Conservation (phyloP, 2,797 vertebrate genomes). For the Melanotaenia maccullochi region DNA sequence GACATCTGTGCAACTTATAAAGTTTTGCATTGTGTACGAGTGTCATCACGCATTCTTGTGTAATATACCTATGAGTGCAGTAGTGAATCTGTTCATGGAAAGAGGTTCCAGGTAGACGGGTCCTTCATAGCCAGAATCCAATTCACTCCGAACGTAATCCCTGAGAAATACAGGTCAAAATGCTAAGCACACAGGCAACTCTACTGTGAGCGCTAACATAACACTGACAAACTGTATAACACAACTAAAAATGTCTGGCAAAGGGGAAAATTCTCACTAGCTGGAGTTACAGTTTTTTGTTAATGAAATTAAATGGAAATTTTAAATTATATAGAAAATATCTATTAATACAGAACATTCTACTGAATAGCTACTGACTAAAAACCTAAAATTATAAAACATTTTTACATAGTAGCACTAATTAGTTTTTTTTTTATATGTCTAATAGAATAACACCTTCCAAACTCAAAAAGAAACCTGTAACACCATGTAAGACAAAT, state of each 20-base stretch:
- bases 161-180: conserved; percentile 75
- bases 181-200: conserved; percentile 20
- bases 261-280: conserved; percentile 3
- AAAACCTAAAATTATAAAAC: neutral
- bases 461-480: neutral
- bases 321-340: too few species aligned
- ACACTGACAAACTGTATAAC: neutral
- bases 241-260: neutral
- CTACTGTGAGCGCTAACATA: conserved; percentile 1
- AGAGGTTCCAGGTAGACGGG: conserved; percentile 96
- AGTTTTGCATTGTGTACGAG: too few species aligned
- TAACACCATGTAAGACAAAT: neutral
- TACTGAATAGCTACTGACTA: neutral
- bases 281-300: neutral
- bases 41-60: conserved; percentile 1
- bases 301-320: neutral
- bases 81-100: conserved; percentile 97
- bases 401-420: neutral
- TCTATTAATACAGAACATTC: too few species aligned
- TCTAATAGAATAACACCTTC: neutral
- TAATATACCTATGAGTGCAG: conserved; percentile 91
- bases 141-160: conserved; percentile 96
- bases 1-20: too few species aligned
- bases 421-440: neutral
- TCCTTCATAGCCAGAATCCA: conserved; percentile 96